Conservation (phyloP, 2,888 invertebrate species). For the Augochlorella aurata region DNA sequence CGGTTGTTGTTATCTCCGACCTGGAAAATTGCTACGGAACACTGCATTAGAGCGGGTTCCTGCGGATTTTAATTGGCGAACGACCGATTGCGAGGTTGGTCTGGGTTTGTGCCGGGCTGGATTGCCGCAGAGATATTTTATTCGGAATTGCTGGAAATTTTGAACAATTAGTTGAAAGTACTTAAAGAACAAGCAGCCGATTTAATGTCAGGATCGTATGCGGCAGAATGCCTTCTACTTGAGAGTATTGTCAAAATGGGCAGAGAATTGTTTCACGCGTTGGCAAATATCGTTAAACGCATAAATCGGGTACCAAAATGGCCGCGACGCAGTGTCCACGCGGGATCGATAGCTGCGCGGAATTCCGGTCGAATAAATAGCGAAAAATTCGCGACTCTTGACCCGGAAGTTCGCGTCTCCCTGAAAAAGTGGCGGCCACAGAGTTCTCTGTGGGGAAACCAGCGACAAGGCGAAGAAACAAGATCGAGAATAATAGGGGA, state of each 20-base stretch:
- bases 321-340: background rate
- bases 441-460: too few species aligned
- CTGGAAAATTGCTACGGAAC: background rate
- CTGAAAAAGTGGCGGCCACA: background rate
- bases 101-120: too few species aligned
- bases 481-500: constrained; percentile 33
- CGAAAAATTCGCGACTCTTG: constrained; percentile 41
- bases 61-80: background rate
- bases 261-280: too few species aligned
- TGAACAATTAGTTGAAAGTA: too few species aligned
- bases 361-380: constrained; percentile 44
- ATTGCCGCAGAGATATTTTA: background rate
- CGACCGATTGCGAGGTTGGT: too few species aligned
- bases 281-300: too few species aligned
- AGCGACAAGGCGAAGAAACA: constrained; percentile 13
- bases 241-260: too few species aligned
- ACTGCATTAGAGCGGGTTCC: background rate
- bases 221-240: too few species aligned
- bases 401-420: constrained; percentile 40
- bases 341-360: background rate
- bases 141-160: too few species aligned
- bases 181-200: too few species aligned
- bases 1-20: background rate
- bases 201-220: too few species aligned
- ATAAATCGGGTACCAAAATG: background rate